Evolutionary conservation across 2,113 vertebrate genomes (phyloP), one percentile per base, ranked within the genome.

Genomic region (Bucco capensis): DNA sequence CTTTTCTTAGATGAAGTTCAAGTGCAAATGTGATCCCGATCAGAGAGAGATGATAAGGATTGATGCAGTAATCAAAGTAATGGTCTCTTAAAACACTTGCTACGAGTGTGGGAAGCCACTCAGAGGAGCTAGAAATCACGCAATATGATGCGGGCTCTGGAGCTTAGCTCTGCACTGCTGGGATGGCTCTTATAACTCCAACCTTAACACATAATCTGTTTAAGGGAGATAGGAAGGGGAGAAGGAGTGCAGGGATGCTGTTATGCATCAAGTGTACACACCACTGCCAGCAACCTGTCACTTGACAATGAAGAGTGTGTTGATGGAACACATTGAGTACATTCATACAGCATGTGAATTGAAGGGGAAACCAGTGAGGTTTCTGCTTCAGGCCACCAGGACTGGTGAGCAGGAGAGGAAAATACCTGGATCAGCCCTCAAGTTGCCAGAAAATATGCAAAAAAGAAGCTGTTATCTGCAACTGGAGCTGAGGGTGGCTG

Each of bases 211-310:
- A 91, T 49, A 62, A 74, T 95, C 77, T 88, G 66, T 91, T 86
- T 76, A 85, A 84, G 31, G 66, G 64, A 74, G 76, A 78, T 72
- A 61, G 74, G 76, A 76, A 86, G 69, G 56, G 69, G 69, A 88
- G 60, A 84, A 83, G 65, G 73, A 90, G 89, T 56, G 50, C 76
- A 91, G 83, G 84, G 70, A 47, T 78, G 76, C 89, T 96, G 95
- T 78, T 93, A 38, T 92, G 60, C 33, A 83, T 96, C 94, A 95
- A 92, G 58, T 56, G 58, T 90, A 37, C 87, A 92, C 53, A 77
- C 44, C 73, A 47, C 51, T 95, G 95, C 92, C 94, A 92, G 73
- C 74, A 94, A 70, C 89, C 89, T 91, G 91, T 85, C 96, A 92
- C 51, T 86, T 58, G 61, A 25, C 22, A 5, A 22, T 61, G 77